Evolutionary conservation across 2,113 vertebrate genomes (phyloP), one percentile per base, ranked within the genome.

Genomic region (Perognathus longimembris): DNA sequence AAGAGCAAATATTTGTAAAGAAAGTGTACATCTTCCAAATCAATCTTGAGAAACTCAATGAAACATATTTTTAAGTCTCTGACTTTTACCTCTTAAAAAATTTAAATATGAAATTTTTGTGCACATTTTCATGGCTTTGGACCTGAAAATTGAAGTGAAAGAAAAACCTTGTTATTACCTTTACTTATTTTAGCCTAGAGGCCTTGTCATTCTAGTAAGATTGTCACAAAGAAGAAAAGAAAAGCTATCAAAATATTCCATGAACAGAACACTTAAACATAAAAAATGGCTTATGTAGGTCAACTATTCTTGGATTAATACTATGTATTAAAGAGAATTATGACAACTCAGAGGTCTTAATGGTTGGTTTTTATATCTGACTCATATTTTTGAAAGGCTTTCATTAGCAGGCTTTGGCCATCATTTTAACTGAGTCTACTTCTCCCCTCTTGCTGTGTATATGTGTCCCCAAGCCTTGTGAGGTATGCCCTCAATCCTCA

Each of bases 81-180:
- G 54, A 75, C 1, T 1, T 45, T 95, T 75, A 81, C 34, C 45
- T 91, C 36, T 76, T 86, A 85, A 84, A 85, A 74, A 83, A 88
- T 88, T 76, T 38, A 75, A 88, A 77, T 38, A 11, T 71, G 21
- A 3, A 6, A 50, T n/a, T 89, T 38, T 75, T 67, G 20, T 75
- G 8, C 77, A 77, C 30, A 70, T 90, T 90, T 59, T 79, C 32
- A 28, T 71, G 36, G 18, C 57, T 92, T 86, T 64, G 71, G 86
- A 80, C 38, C 66, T 90, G 57, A 92, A 94, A 64, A 80, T 8
- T 84, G 69, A 93, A 75, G 78, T 75, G 50, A 94, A 94, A 96
- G 42, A 79, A 75, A 94, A 36, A 38, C 6, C 8, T 12, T 71
- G 34, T 93, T 32, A 74, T 87, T 91, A 88, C 28, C 1, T 5